A percentile compares a stretch with the other conserved stretches of the same genome.
Conservation (phyloP, 1,140 invertebrate genomes). For the Leucophenga varia region DNA sequence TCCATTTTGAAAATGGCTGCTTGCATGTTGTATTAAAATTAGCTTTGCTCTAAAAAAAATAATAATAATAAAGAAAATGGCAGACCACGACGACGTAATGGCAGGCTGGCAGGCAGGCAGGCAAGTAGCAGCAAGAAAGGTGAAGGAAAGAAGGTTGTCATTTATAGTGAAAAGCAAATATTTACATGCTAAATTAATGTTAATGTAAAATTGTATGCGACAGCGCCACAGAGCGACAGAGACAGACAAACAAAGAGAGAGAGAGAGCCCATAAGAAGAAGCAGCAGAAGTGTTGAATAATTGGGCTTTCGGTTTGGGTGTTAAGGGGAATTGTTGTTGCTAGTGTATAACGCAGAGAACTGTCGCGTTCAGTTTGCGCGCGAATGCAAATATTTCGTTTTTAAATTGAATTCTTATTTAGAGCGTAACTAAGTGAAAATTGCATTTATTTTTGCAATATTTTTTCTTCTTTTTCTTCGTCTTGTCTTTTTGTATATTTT, state of each 20-base stretch:
- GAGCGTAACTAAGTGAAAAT: constrained; percentile 26
- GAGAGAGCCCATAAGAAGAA: neutral
- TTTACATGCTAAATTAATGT: constrained; percentile 37
- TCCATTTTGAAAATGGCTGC: too few relatives aligned
- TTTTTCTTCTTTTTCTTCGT: too few relatives aligned
- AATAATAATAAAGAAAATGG: constrained; percentile 1
- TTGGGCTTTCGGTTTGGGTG: too few relatives aligned
- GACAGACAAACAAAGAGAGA: constrained; percentile 14
- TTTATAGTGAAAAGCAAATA: constrained; percentile 22
- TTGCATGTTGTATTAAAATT: too few relatives aligned
- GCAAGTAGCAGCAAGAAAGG: constrained; percentile 6
- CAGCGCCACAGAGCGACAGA: neutral
- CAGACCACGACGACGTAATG: constrained; percentile 17
- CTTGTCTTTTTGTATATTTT: too few relatives aligned
- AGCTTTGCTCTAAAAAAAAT: constrained; percentile 28
- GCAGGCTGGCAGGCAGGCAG: too few relatives aligned
- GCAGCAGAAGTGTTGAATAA: neutral
- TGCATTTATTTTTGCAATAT: neutral
- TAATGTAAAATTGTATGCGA: constrained; percentile 25
- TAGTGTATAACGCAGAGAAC: neutral
- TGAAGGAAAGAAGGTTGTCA: neutral
- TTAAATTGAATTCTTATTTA: constrained; percentile 25
- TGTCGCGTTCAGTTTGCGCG: constrained; percentile 2
- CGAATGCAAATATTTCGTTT: constrained; percentile 18
- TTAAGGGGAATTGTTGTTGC: neutral